phyloP scores from a whole-genome alignment of 1,140 invertebrate genomes.

The Sycophaga agraensis region DNA sequence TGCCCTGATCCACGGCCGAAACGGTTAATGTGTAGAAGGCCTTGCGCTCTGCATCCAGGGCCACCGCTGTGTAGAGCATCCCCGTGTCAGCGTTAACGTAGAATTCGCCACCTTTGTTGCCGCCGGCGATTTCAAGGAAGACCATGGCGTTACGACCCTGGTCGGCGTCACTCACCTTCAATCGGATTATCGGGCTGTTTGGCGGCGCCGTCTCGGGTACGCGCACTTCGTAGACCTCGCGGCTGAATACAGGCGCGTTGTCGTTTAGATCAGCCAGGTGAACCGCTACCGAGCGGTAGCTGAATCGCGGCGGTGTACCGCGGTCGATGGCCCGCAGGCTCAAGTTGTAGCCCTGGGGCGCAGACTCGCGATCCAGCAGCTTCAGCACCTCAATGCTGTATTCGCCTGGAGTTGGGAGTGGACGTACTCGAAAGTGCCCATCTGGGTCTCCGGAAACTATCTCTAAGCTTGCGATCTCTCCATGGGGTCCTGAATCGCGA shows the following conservation, averaged over 20 bases:
- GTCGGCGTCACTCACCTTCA: constrained; percentile 85
- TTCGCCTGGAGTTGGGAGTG: constrained; percentile 61
- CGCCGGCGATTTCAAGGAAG: constrained; percentile 85
- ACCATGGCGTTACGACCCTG: constrained; percentile 81
- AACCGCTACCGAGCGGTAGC: constrained; percentile 75
- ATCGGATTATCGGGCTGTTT: constrained; percentile 81
- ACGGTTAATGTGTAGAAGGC: constrained; percentile 89
- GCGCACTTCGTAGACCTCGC: constrained; percentile 84
- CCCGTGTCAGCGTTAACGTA: constrained; percentile 84
- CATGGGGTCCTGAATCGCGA: constrained; percentile 79
- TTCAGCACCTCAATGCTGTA: constrained; percentile 77
- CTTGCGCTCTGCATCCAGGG: constrained; percentile 85
- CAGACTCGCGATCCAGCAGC: constrained; percentile 73
- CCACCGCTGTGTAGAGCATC: constrained; percentile 81
- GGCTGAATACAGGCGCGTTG: constrained; percentile 84
- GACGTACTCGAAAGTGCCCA: constrained; percentile 78
- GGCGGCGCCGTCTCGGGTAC: constrained; percentile 86
- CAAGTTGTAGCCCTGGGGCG: constrained; percentile 81
- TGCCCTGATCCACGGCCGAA: constrained; percentile 86
- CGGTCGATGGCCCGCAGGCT: constrained; percentile 82
- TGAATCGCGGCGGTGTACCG: constrained; percentile 75
- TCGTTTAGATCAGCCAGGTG: constrained; percentile 81
- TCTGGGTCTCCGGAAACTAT: constrained; percentile 88
- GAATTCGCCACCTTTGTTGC: constrained; percentile 89
- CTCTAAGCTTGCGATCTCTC: constrained; percentile 78